Evolutionary conservation across 2,888 invertebrate species (phyloP).

Genomic region (Habroteleia sp.): DNA sequence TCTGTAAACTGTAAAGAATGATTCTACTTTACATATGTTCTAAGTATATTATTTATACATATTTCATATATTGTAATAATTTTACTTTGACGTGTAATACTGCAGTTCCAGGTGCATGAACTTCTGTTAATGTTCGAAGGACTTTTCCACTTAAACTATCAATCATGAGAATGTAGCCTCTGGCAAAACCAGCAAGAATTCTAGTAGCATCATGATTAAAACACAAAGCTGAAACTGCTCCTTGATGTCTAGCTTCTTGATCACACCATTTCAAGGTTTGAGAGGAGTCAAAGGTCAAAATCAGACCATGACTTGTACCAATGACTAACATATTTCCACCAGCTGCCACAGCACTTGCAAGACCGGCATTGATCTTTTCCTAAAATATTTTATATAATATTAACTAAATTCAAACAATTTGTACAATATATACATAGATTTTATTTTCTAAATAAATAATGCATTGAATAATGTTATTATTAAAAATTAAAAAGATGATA

Average conservation of each 20-base stretch:
- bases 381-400: conserved; percentile 73
- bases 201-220: conserved; percentile 94
- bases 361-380: conserved; percentile 94
- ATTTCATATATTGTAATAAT: conserved; percentile 1
- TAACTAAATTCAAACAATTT: not conserved
- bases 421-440: conserved; percentile 13
- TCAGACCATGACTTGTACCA: conserved; percentile 96
- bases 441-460: no score
- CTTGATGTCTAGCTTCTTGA: conserved; percentile 87
- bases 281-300: conserved; percentile 91
- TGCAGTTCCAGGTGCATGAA: conserved; percentile 91
- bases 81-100: conserved; percentile 87
- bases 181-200: conserved; percentile 88
- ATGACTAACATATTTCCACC: conserved; percentile 90
- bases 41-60: not conserved
- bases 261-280: conserved; percentile 96
- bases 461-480: no score
- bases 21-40: conserved; percentile 8
- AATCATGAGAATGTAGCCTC: conserved; percentile 95
- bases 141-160: conserved; percentile 91
- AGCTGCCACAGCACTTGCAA: conserved; percentile 92
- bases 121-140: conserved; percentile 88
- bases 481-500: no score
- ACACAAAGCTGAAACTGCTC: conserved; percentile 90
- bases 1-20: conserved; percentile 84